These are phyloP conservation scores for Sorex fumeus DNA, from an alignment of 2,113 vertebrate genomes.

Conservation along the genomic window DNA sequence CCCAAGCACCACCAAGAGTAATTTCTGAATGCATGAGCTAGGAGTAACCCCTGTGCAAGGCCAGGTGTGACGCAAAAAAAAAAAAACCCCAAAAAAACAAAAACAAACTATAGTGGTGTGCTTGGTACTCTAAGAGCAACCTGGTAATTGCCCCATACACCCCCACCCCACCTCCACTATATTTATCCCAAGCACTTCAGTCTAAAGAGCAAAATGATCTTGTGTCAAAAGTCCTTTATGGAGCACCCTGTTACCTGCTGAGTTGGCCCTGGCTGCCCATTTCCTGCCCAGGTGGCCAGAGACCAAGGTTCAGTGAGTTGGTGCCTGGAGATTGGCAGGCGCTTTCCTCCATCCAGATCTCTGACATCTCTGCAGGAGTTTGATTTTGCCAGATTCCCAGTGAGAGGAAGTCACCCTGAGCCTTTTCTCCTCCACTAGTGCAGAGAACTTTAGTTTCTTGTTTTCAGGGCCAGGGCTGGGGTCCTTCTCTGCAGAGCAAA, in stretches of 20 bases:
- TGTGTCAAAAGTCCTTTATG: conserved; percentile 69
- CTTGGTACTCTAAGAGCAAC: conserved; percentile 50
- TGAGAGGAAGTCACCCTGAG: conserved; percentile 46
- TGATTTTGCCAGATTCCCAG: conserved; percentile 7
- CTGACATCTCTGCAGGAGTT: background rate
- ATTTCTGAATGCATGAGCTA: no score
- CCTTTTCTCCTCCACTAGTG: conserved; percentile 49
- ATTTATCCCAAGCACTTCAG: background rate
- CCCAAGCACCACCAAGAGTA: no score
- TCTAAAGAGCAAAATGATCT: conserved; percentile 48
- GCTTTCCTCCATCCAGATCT: background rate
- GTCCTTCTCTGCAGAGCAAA: conserved; percentile 31
- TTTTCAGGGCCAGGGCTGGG: conserved; percentile 21
- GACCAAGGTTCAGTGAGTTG: background rate
- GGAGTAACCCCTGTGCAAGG: no score
- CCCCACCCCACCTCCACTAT: no score
- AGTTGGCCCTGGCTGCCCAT: background rate
- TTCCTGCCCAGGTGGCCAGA: conserved; percentile 10
- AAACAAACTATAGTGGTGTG: background rate
- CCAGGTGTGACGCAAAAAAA: no score
- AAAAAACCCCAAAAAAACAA: no score
- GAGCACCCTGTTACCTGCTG: conserved; percentile 85
- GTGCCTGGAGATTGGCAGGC: background rate
- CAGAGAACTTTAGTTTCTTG: background rate
- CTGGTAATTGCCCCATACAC: background rate